A percentile compares a stretch with the other conserved stretches of the same genome.
Evolutionary conservation across 1,140 invertebrate genomes (phyloP).

Genomic region (Drosophila malerkotliana): DNA sequence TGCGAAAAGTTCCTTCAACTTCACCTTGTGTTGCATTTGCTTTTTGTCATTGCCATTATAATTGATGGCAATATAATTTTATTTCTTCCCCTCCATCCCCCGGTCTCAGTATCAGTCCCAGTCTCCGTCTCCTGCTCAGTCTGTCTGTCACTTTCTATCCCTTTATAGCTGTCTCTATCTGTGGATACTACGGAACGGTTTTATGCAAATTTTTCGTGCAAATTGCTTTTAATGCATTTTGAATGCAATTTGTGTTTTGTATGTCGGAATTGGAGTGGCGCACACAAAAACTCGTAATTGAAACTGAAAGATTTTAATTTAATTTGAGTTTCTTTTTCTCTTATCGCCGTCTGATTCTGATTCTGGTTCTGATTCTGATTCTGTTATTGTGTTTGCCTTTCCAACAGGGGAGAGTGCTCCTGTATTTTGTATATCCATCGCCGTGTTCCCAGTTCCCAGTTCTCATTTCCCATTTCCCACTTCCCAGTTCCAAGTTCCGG

Average conservation of each 20-base stretch:
- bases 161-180: slow-evolving; percentile 12
- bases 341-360: slow-evolving; percentile 64
- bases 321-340: slow-evolving; percentile 81
- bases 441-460: background rate
- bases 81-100: slow-evolving; percentile 28
- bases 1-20: slow-evolving; percentile 57
- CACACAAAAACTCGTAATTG: slow-evolving; percentile 80
- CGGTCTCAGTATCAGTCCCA: background rate
- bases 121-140: background rate
- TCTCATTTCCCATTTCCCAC: too few species aligned
- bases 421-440: background rate
- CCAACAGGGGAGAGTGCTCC: background rate
- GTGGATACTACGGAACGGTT: slow-evolving; percentile 37
- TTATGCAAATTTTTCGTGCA: slow-evolving; percentile 80
- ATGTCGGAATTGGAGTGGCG: slow-evolving; percentile 78
- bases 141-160: slow-evolving; percentile 2
- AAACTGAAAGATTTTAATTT: slow-evolving; percentile 83
- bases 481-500: slow-evolving; percentile 7
- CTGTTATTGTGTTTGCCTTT: slow-evolving; percentile 49
- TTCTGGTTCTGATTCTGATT: slow-evolving; percentile 57
- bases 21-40: slow-evolving; percentile 72
- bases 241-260: slow-evolving; percentile 82
- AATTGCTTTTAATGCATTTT: slow-evolving; percentile 82
- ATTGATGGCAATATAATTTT: slow-evolving; percentile 80
- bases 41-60: slow-evolving; percentile 82